Percentiles rank a stretch among this genome's conserved stretches.
phyloP scores from a whole-genome alignment of 2,888 invertebrate species.

The Blera fallax region DNA sequence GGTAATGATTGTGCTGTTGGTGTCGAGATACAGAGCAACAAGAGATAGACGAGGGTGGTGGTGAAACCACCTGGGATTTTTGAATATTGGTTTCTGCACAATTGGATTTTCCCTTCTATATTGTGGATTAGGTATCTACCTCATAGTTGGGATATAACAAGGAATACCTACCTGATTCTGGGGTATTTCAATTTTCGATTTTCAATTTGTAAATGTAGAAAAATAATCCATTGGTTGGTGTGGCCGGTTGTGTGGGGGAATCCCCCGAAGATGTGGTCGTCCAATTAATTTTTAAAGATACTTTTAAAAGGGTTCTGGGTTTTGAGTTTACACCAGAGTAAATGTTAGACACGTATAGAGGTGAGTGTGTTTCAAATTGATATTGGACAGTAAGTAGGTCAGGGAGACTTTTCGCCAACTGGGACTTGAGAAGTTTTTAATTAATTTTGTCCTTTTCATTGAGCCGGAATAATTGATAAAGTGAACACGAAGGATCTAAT shows the following conservation, averaged over 20 bases:
- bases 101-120: conserved; percentile 36
- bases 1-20: conserved; percentile 42
- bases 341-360: neutral
- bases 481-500: neutral
- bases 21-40: neutral
- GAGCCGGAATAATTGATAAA: conserved; percentile 24
- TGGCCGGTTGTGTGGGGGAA: too few relatives aligned
- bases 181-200: conserved; percentile 21
- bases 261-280: neutral
- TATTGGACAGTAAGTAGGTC: neutral
- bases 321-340: neutral
- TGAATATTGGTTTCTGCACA: conserved; percentile 58
- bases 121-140: conserved; percentile 2
- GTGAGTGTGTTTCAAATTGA: neutral
- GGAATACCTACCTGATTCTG: neutral
- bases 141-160: neutral
- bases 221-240: conserved; percentile 11
- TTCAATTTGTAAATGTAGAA: conserved; percentile 29
- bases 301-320: conserved; percentile 4
- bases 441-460: conserved; percentile 21
- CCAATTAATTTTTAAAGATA: conserved; percentile 38
- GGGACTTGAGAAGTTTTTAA: conserved; percentile 15
- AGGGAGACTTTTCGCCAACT: conserved; percentile 14
- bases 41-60: conserved; percentile 22
- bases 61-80: conserved; percentile 54